Evolutionary conservation across 1,140 invertebrate species (phyloP).

Genomic region (Drosophila sucinea): DNA sequence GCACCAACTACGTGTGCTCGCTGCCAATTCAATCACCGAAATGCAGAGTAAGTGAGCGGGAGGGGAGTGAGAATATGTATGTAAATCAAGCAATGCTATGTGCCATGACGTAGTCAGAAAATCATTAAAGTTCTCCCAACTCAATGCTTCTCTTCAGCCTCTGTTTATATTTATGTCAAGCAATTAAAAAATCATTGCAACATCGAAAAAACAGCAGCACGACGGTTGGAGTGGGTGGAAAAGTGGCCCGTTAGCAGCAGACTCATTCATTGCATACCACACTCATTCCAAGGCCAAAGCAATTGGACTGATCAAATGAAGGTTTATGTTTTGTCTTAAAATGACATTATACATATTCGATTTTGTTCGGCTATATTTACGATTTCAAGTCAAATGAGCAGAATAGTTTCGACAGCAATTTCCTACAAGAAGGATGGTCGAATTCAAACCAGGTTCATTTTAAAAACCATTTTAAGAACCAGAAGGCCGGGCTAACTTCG

Average conservation of each 20-base stretch:
- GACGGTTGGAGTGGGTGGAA: conserved; percentile 23
- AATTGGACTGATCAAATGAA: not conserved
- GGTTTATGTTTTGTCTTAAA: no score
- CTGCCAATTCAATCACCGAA: conserved; percentile 54
- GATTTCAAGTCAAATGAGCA: no score
- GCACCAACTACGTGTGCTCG: conserved; percentile 53
- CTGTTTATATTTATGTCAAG: conserved; percentile 58
- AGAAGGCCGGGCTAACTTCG: no score
- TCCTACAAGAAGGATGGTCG: no score
- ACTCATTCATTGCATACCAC: not conserved
- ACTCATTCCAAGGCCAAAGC: not conserved
- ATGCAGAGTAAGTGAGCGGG: conserved; percentile 22
- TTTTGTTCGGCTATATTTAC: no score
- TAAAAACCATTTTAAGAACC: no score
- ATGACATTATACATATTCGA: no score
- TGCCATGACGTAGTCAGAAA: conserved; percentile 52
- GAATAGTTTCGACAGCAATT: no score
- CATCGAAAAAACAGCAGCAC: conserved; percentile 15
- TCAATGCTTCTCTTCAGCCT: conserved; percentile 40
- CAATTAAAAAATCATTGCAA: conserved; percentile 62
- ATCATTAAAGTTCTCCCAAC: conserved; percentile 49
- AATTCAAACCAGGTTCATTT: no score
- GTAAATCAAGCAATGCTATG: conserved; percentile 53
- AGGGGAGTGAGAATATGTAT: conserved; percentile 28
- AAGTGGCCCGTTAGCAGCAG: not conserved